Evolutionary conservation across 2,113 vertebrate genomes (phyloP).

Genomic region (Syngnathus scovelli): DNA sequence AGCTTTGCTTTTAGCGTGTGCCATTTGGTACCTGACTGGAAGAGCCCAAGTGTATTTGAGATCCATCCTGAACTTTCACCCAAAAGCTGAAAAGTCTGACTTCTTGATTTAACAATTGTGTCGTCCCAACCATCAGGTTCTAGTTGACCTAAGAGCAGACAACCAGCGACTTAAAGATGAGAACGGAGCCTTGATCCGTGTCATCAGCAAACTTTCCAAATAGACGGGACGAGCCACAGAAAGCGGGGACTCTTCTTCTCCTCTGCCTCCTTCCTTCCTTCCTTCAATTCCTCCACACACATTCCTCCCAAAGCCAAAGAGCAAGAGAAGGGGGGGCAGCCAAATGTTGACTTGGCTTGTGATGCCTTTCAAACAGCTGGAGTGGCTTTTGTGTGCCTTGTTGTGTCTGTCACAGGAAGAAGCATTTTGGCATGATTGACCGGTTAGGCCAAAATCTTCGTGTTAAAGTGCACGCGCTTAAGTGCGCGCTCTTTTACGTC

Average conservation of each 20-base stretch:
- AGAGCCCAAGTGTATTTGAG: not conserved
- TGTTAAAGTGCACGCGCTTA: slow-evolving; percentile 39
- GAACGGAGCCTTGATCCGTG: slow-evolving; percentile 94
- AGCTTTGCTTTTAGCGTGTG: slow-evolving; percentile 52
- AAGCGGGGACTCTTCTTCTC: slow-evolving; percentile 43
- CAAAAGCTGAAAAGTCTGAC: not conserved
- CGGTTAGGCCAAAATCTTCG: slow-evolving; percentile 29
- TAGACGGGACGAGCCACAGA: slow-evolving; percentile 64
- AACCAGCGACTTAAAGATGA: slow-evolving; percentile 98
- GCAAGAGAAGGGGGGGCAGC: slow-evolving; percentile 29
- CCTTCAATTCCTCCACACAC: slow-evolving; percentile 36
- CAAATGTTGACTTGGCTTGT: slow-evolving; percentile 54
- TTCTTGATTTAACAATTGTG: not conserved
- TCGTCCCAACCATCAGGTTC: slow-evolving; percentile 69
- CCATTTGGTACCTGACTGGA: slow-evolving; percentile 5
- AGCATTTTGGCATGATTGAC: slow-evolving; percentile 17
- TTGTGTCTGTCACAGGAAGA: slow-evolving; percentile 37
- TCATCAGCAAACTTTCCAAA: slow-evolving; percentile 99
- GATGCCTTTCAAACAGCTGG: slow-evolving; percentile 49
- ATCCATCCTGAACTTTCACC: not conserved
- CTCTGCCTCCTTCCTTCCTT: not conserved
- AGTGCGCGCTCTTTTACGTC: slow-evolving; percentile 39
- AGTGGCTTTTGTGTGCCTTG: slow-evolving; percentile 53
- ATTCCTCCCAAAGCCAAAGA: slow-evolving; percentile 73
- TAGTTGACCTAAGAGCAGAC: slow-evolving; percentile 91